Base-by-base conservation (phyloP, 2,797 vertebrate genomes). In the Alectoris magna region DNA sequence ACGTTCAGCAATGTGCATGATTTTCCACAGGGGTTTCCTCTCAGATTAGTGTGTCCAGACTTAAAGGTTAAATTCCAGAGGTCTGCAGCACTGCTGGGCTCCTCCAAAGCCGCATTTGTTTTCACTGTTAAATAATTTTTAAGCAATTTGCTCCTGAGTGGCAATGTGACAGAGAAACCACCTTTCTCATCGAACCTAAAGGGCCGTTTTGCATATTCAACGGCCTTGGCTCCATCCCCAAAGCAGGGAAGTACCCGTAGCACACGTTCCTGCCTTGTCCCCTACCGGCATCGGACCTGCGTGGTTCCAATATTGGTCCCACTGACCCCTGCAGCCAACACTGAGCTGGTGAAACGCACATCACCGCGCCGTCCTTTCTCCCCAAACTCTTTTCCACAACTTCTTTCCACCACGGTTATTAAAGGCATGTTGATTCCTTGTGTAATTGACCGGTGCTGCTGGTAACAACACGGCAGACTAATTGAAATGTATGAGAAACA, bases 401-500 rank as follows among this genome's bases (percentile, higher is more conserved):
- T 90, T 85, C 91, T 83, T 79, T 51, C 43, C 78, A 5, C 7
- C 76, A 26, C 86, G 60, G 71, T 41, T 96, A 71, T 92, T 85
- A 91, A 88, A 93, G 77, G 82, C 82, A 12, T 10, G 87, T 92
- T 85, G 94, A 90, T 91, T 66, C 87, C 95, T 93, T 27, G 90
- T 89, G 72, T 95, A 93, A 96, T 94, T 94, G 93, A 67, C 91
- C 84, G 59, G 92, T 85, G 81, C 94, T 34, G 95, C 93, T 71
- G 49, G 64, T 70, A 96, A 96, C 97, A 87, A 93, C 96, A 68
- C 92, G 87, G 67, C 86, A 22, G 80, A 92, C 96, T 98, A 97
- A 97, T 97, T 98, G 98, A 97, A 97, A 98, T 90, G 97, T 96
- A 97, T 95, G 97, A 98, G 97, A 96, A 97, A 97, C 97, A 97